Evolutionary conservation across 2,797 vertebrate species (phyloP).

Genomic region (Acanthopagrus latus): DNA sequence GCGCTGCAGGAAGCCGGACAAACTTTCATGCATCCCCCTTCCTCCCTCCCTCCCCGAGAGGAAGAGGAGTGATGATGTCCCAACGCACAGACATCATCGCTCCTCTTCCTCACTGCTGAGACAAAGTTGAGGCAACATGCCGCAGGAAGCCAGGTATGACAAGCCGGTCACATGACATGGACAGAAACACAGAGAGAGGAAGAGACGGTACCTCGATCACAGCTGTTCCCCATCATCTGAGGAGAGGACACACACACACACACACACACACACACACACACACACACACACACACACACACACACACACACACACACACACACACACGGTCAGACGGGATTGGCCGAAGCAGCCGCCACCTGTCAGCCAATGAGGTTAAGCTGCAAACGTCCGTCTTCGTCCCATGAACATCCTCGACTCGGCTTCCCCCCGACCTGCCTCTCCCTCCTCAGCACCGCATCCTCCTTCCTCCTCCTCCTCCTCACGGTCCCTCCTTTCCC

Average conservation of each 20-base stretch:
- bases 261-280: too few species aligned
- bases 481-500: constrained; percentile 40
- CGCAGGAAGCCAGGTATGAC: constrained; percentile 41
- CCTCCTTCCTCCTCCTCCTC: constrained; percentile 48
- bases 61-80: constrained; percentile 12
- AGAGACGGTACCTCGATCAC: constrained; percentile 92
- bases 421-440: constrained; percentile 51
- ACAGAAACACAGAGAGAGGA: constrained; percentile 41
- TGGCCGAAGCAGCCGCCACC: constrained; percentile 64
- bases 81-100: neutral
- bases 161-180: constrained; percentile 65
- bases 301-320: constrained; percentile 70
- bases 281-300: constrained; percentile 65
- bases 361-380: constrained; percentile 75
- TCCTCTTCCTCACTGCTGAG: neutral
- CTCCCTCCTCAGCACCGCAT: constrained; percentile 68
- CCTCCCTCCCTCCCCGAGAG: fast-evolving
- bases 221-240: constrained; percentile 96
- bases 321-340: constrained; percentile 70
- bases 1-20: constrained; percentile 24
- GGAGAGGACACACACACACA: too few species aligned
- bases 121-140: constrained; percentile 64
- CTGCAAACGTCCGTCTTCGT: constrained; percentile 60
- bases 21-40: constrained; percentile 51
- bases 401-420: constrained; percentile 53